These are phyloP conservation scores for Dexiosoma caninum DNA, from an alignment of 2,888 invertebrate species.

Conservation along the genomic window DNA sequence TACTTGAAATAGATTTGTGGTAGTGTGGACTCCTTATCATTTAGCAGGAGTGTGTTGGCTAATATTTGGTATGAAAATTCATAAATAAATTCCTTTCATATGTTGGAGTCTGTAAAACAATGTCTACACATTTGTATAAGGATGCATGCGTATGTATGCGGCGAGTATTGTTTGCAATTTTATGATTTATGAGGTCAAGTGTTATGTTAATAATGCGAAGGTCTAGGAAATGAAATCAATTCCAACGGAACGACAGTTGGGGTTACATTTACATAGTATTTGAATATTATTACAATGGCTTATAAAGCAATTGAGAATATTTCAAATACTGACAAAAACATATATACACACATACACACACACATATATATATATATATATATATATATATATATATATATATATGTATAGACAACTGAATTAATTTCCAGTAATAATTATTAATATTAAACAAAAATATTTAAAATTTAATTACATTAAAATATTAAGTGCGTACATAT, in stretches of 20 bases:
- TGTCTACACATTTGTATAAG: not conserved
- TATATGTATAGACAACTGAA: no score
- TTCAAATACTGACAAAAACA: slow-evolving; percentile 1
- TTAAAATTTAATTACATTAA: not conserved
- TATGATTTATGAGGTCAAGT: slow-evolving; percentile 63
- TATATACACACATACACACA: no score
- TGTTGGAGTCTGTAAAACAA: slow-evolving; percentile 31
- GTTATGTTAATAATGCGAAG: slow-evolving; percentile 71
- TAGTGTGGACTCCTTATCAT: not conserved
- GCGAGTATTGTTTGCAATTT: slow-evolving; percentile 51
- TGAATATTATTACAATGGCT: slow-evolving; percentile 32
- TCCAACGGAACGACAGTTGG: slow-evolving; percentile 71
- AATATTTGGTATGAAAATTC: slow-evolving; percentile 21
- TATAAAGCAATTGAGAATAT: slow-evolving; percentile 36
- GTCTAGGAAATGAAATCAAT: slow-evolving; percentile 73
- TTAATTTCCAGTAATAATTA: no score
- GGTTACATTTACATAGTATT: slow-evolving; percentile 35
- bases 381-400: no score
- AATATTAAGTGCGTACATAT: no score
- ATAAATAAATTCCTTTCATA: slow-evolving; percentile 55
- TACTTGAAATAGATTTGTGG: not conserved
- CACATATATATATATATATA: no score
- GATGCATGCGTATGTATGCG: not conserved
- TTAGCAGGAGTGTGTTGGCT: not conserved
- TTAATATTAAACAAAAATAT: not conserved